Evolutionary conservation across 2,113 vertebrate genomes (phyloP), one percentile per base, ranked within the genome.

Genomic region (Proteles cristata): DNA sequence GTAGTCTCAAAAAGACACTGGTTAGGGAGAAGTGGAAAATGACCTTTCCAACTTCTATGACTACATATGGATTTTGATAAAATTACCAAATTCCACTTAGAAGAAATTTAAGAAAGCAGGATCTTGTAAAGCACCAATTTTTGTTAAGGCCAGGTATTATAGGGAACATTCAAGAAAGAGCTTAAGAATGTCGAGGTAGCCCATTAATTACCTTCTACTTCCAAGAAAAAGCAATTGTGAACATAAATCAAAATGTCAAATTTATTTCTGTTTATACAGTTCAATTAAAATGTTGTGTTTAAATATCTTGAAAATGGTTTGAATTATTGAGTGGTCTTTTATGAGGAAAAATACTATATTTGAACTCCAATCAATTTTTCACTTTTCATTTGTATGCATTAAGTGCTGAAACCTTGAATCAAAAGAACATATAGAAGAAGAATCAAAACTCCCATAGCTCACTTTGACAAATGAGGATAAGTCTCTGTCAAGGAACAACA

Each of bases 321-420:
- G 48, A 93, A 76, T 65, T 90, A 81, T 48, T 31, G 7, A 79
- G 2, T n/a, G 1, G 6, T 33, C 1, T 90, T 81, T 81, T 35
- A 1, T 43, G 83, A 85, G 3, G 2, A 14, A 86, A 81, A 61
- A 45, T 23, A 3, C 6, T 80, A 19, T 77, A 35, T 82, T 39
- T 90, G 19, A 88, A 69, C 15, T 39, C n/a, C 26, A 95, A 48
- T 74, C 17, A 82, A 35, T 73, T 90, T 77, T 77, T 63, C 1
- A 58, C 11, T 93, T 88, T 15, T 61, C 4, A 71, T 76, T 93
- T 96, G 97, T n/a, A 85, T 86, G 1, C 19, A 95, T 4, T 58
- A 92, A 63, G 4, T 48, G 0, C 6, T 50, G 1, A 91, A 63
- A 53, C 0, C 12, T 53, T 83, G 9, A 95, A 76, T 63, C 12